Base-by-base conservation (phyloP, 2,113 vertebrate species). In the Lanius collurio region DNA sequence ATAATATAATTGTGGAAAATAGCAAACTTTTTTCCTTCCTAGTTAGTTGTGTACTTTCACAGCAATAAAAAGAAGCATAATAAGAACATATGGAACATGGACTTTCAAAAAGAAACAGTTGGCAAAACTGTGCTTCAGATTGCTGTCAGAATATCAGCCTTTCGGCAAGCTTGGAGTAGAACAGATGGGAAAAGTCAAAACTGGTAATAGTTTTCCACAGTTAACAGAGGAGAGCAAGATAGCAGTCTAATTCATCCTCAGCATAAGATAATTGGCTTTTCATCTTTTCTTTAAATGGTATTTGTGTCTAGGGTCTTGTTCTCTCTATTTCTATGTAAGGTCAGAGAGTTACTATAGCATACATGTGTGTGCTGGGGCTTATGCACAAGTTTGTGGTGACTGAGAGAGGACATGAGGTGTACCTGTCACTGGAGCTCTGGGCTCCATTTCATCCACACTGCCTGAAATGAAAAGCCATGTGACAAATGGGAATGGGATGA, bases 181-280 rank as follows among this genome's bases (percentile, higher is more conserved):
- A 97, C 95, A 97, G 96, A 97, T 96, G 95, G 96, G 89, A 95
- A 69, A 95, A 96, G 93, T 97, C 95, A 97, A 97, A 96, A 96
- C 95, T 96, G 94, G 83, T 92, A 92, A 69, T 92, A 86, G 74
- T 84, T 89, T 89, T 91, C 80, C 76, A 68, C 4, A 11, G 57
- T 94, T 94, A 94, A 84, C 56, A 68, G 28, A 82, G 65, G 47
- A 87, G 60, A 80, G 31, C 49, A 89, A 92, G 69, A 94, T 94
- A 91, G 71, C 49, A 71, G 62, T 81, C 68, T 81, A 94, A 90
- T 86, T 83, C 76, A 59, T 94, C 52, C 37, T 87, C 28, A 15
- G 76, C 44, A 49, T 56, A 77, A 63, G 41, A 73, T 80, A 94
- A 95, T 59, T 74, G 41, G 55, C n/a, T 92, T 71, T 89, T 77